A percentile compares a stretch with the other conserved stretches of the same genome.
phyloP scores from a whole-genome alignment of 2,113 vertebrate genomes.

The Xenus cinereus region DNA sequence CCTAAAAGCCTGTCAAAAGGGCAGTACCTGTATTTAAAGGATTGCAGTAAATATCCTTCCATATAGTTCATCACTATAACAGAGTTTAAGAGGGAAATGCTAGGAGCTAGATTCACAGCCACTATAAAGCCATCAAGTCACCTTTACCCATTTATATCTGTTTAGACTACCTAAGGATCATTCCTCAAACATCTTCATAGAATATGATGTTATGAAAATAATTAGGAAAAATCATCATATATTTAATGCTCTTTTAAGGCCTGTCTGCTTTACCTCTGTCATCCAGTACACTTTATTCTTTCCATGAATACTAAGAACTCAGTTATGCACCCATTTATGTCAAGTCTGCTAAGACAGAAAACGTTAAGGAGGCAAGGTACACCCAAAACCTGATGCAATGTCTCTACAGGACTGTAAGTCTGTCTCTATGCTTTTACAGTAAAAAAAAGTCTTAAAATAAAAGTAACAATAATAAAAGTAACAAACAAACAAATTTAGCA shows the following conservation, averaged over 20 bases:
- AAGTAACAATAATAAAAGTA: background rate
- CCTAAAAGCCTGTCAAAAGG: background rate
- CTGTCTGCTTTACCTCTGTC: background rate
- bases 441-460: background rate
- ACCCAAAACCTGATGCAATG: background rate
- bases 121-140: background rate
- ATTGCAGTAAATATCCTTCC: background rate
- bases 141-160: background rate
- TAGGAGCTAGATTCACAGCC: background rate
- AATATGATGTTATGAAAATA: background rate
- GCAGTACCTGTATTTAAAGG: background rate
- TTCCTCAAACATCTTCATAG: background rate
- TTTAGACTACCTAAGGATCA: background rate
- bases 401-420: background rate
- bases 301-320: background rate
- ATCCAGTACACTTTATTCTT: background rate
- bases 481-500: background rate
- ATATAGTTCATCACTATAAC: background rate
- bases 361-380: background rate
- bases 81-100: background rate
- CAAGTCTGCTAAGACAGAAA: background rate
- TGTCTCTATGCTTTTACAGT: background rate
- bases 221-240: background rate
- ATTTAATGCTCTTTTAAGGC: background rate
- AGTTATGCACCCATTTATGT: background rate